phyloP scores from a whole-genome alignment of 53 echinoderm and acorn worm species.

The Echinometra lucunter region DNA sequence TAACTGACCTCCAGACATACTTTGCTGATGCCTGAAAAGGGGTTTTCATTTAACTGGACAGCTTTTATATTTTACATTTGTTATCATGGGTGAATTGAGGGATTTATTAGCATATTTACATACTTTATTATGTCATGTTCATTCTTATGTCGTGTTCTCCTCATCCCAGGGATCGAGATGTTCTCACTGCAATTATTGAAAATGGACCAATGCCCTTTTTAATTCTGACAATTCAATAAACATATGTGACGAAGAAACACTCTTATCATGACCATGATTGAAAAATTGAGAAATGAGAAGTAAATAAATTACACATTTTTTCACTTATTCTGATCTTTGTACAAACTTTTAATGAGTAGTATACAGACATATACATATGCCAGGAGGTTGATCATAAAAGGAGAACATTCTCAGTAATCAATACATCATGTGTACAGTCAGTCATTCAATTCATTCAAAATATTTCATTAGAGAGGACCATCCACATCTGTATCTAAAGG shows the following conservation, averaged over 20 bases:
- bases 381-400: conserved; percentile 17
- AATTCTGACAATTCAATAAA: too few relatives aligned
- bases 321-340: conserved; percentile 42
- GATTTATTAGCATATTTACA: too few relatives aligned
- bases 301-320: not conserved
- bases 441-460: conserved; percentile 1
- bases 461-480: conserved; percentile 1
- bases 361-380: conserved; percentile 60
- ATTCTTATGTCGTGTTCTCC: too few relatives aligned
- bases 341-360: conserved; percentile 68
- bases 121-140: too few relatives aligned
- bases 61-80: too few relatives aligned
- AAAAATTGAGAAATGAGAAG: not conserved
- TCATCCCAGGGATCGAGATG: too few relatives aligned
- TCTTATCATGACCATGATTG: not conserved
- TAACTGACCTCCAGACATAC: too few relatives aligned
- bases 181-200: not conserved
- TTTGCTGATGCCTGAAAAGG: too few relatives aligned
- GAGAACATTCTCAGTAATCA: not conserved
- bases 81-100: too few relatives aligned
- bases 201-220: not conserved
- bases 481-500: not conserved
- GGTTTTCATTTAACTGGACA: too few relatives aligned
- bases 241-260: not conserved
- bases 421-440: conserved; percentile 25